These are phyloP conservation scores for Paramuricea clavata DNA, from an alignment of 92 coral and sea anemone species.

Conservation along the genomic window DNA sequence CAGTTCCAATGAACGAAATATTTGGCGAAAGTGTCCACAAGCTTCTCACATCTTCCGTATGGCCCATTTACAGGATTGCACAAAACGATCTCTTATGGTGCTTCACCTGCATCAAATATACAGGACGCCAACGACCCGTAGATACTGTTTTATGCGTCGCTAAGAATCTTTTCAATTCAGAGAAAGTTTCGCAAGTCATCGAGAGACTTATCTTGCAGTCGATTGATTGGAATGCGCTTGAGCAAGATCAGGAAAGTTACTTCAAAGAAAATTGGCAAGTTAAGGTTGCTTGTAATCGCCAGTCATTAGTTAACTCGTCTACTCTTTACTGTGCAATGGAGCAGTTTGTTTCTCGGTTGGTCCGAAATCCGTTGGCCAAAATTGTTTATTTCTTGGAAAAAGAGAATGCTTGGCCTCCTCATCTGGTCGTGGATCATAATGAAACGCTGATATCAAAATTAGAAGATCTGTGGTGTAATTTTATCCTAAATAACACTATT, in stretches of 20 bases:
- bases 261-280: conserved; percentile 75
- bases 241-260: background rate
- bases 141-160: conserved; percentile 64
- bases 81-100: conserved; percentile 90
- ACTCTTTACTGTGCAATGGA: conserved; percentile 88
- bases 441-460: background rate
- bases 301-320: conserved; percentile 81
- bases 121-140: conserved; percentile 62
- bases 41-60: conserved; percentile 66
- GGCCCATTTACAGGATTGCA: conserved; percentile 77
- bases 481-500: background rate
- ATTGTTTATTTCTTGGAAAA: conserved; percentile 86
- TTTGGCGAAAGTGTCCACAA: conserved; percentile 65
- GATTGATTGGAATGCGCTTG: conserved; percentile 48
- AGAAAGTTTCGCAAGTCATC: conserved; percentile 50
- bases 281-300: conserved; percentile 89
- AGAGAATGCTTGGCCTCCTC: conserved; percentile 81
- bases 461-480: conserved; percentile 13
- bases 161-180: conserved; percentile 60
- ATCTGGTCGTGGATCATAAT: background rate
- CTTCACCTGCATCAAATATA: conserved; percentile 88
- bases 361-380: conserved; percentile 83
- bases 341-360: conserved; percentile 74
- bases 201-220: conserved; percentile 69
- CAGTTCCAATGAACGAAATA: conserved; percentile 72